A percentile compares a stretch with the other conserved stretches of the same genome.
Evolutionary conservation across 2,888 invertebrate genomes (phyloP).

Genomic region (Calameuta pallipes): DNA sequence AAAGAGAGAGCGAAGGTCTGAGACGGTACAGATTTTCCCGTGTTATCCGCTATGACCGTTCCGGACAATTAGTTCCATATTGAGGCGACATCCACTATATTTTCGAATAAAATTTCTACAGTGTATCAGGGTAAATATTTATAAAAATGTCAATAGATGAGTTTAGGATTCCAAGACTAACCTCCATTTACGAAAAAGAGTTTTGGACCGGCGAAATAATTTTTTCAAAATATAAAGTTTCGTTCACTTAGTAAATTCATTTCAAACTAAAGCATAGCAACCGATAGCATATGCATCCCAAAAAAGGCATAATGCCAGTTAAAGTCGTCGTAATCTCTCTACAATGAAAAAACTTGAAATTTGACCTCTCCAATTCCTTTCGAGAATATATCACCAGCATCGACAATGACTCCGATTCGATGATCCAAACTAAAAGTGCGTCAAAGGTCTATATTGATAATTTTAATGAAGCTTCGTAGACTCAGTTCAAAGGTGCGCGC

Average conservation of each 20-base stretch:
- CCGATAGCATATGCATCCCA: background rate
- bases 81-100: too few species aligned
- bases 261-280: background rate
- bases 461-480: background rate
- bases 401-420: background rate
- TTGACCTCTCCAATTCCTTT: background rate
- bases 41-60: too few species aligned
- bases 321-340: background rate
- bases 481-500: background rate
- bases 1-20: too few species aligned
- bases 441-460: background rate
- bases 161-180: background rate
- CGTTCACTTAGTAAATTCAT: background rate
- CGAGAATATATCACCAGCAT: background rate
- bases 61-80: too few species aligned
- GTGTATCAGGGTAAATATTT: background rate
- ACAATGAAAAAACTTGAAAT: background rate
- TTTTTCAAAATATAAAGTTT: too few species aligned
- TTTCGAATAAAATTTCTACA: background rate
- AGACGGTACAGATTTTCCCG: too few species aligned
- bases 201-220: background rate
- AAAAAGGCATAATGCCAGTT: background rate
- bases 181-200: background rate
- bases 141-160: background rate
- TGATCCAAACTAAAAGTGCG: background rate